These are phyloP conservation scores for Pipa parva DNA, from an alignment of 2,113 vertebrate genomes.

Conservation along the genomic window DNA sequence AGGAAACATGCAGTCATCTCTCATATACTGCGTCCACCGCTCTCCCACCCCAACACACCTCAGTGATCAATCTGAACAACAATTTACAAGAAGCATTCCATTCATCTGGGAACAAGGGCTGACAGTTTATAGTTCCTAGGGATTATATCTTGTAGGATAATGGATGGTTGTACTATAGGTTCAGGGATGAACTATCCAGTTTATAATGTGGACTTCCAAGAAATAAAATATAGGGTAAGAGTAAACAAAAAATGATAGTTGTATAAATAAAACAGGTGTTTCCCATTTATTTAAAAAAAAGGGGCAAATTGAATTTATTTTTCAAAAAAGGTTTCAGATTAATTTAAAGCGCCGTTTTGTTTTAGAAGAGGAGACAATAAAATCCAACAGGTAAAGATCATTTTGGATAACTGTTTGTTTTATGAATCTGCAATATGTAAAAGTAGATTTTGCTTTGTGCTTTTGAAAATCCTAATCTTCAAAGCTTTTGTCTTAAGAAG, in stretches of 20 bases:
- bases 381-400: no score
- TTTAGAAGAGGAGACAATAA: no score
- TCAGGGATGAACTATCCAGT: constrained; percentile 11
- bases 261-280: no score
- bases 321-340: no score
- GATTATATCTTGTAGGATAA: constrained; percentile 35
- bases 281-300: no score
- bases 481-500: no score
- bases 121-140: constrained; percentile 28
- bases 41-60: background rate
- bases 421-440: no score
- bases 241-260: background rate
- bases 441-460: no score
- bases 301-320: no score
- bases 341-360: no score
- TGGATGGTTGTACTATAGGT: constrained; percentile 24
- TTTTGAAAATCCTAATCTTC: no score
- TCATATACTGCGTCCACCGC: constrained; percentile 20
- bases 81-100: constrained; percentile 36
- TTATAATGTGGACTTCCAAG: constrained; percentile 4
- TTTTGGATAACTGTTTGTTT: no score
- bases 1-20: constrained; percentile 16
- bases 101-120: constrained; percentile 31
- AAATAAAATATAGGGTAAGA: background rate
- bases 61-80: constrained; percentile 35